Evolutionary conservation across 1,140 invertebrate genomes (phyloP), one percentile per base, ranked within the genome.

Genomic region (Odontomachus brunneus): DNA sequence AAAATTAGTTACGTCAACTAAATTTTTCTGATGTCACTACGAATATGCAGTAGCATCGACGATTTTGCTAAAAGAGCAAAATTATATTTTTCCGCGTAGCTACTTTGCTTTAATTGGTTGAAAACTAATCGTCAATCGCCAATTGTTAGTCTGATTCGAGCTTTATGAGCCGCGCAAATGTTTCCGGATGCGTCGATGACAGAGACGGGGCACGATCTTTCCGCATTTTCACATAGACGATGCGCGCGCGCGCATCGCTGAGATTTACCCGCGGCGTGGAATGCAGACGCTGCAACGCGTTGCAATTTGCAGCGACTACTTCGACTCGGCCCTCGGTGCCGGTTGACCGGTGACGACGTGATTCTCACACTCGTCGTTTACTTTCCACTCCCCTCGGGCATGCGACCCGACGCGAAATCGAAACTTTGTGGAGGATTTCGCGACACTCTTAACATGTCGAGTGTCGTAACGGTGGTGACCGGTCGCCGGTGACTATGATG

Each of bases 141-240:
- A n/a, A n/a, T n/a, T n/a, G n/a, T n/a, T n/a, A n/a, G n/a, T n/a
- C n/a, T n/a, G n/a, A n/a, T n/a, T n/a, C n/a, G n/a, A n/a, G n/a
- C n/a, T n/a, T n/a, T n/a, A n/a, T n/a, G n/a, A n/a, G 60, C 29
- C 48, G 38, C 7, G 63, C n/a, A 60, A 76, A 51, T 48, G 55
- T 59, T 85, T 86, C 76, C 69, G 75, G 76, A 84, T 81, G 19
- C 67, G 57, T 33, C 26, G 22, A 33, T 62, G 60, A n/a, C n/a
- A n/a, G n/a, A 57, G 44, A 53, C 17, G 5, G 15, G 15, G 38
- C 26, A 55, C 65, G 44, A 33, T 48, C 65, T 84, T 85, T 63
- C 69, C 75, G 53, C 67, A 48, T 69, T 53, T 65, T 65, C 63
- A 69, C 63, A 74, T 65, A 19, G n/a, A 19, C 26, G 24, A 48